These are phyloP conservation scores for Akabosia matsudoensis DNA, from an alignment of 1,140 invertebrate genomes.

Conservation along the genomic window DNA sequence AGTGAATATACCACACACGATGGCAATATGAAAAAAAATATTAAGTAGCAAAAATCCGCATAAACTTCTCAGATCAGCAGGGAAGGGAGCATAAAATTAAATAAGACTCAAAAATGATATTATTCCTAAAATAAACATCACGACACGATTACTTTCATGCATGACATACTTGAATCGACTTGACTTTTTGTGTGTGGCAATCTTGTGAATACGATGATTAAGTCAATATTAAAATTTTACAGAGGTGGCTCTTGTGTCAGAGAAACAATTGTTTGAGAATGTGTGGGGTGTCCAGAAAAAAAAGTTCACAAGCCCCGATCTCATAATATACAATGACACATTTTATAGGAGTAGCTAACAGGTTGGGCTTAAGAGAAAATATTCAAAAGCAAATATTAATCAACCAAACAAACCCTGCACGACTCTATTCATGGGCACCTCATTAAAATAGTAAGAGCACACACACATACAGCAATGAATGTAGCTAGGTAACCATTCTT, in stretches of 20 bases:
- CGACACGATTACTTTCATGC: no score
- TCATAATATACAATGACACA: no score
- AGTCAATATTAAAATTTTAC: no score
- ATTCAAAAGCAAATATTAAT: neutral
- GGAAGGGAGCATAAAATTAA: neutral
- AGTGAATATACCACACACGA: neutral
- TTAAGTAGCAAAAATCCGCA: neutral
- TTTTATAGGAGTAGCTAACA: no score
- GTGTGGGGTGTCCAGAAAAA: no score
- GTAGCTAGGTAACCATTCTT: no score
- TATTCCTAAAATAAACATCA: neutral
- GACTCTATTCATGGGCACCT: neutral
- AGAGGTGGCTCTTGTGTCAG: no score
- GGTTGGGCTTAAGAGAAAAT: neutral
- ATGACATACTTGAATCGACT: no score
- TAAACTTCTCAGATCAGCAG: neutral
- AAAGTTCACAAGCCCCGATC: no score
- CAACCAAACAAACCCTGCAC: neutral
- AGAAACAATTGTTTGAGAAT: no score
- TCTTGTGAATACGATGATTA: no score
- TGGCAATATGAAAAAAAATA: neutral
- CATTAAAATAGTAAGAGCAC: neutral
- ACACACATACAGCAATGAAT: neutral
- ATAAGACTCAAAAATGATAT: neutral
- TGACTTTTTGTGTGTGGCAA: no score